phyloP scores from a whole-genome alignment of 2,113 vertebrate genomes.

The Serinus canaria region DNA sequence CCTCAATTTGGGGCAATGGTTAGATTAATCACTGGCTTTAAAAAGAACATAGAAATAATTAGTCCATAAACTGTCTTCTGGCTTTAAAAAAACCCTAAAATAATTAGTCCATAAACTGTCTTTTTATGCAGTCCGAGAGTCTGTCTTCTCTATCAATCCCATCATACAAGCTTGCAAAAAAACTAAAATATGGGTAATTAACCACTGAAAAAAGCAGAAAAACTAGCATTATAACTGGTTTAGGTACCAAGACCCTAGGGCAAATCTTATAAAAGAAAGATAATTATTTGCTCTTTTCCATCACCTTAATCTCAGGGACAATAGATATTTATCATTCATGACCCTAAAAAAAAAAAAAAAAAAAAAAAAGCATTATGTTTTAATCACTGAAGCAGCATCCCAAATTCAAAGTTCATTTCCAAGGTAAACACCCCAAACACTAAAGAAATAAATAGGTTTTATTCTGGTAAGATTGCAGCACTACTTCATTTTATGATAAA shows the following conservation, averaged over 20 bases:
- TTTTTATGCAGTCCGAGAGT: background rate
- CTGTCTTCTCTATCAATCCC: background rate
- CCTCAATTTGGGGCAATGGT: background rate
- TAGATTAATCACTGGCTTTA: background rate
- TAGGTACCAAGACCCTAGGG: background rate
- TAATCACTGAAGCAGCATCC: background rate
- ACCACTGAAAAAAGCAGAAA: background rate
- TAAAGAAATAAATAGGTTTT: background rate
- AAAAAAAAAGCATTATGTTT: background rate
- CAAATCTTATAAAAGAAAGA: background rate
- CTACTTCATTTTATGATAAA: background rate
- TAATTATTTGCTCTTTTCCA: background rate
- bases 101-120: background rate
- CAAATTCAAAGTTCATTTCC: background rate
- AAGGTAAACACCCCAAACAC: background rate
- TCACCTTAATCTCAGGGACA: background rate
- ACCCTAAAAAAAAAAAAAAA: background rate
- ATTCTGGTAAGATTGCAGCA: background rate
- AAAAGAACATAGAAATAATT: background rate
- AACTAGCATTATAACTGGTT: background rate
- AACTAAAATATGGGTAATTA: background rate
- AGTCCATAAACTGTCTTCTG: background rate
- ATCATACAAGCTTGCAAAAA: background rate
- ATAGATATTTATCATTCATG: background rate
- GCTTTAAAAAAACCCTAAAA: background rate